A percentile compares a stretch with the other conserved stretches of the same genome.
Conservation (phyloP, 2,113 vertebrate species). For the Tylochromis polylepis region DNA sequence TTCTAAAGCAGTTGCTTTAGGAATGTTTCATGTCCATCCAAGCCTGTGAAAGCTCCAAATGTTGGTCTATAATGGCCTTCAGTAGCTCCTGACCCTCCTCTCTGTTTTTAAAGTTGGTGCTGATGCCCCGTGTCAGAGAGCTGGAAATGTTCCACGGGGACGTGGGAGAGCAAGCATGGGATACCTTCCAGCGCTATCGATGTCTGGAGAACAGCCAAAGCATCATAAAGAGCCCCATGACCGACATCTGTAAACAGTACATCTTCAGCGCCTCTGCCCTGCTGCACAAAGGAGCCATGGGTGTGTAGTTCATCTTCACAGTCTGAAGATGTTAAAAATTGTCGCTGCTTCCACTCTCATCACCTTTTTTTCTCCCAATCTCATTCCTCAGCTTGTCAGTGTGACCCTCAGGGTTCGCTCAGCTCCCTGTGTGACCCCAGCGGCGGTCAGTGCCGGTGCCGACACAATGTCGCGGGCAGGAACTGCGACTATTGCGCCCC, state of each 20-base stretch:
- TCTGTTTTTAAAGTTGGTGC: slow-evolving; percentile 77
- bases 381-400: slow-evolving; percentile 80
- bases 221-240: slow-evolving; percentile 90
- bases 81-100: not conserved
- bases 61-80: not conserved
- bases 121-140: slow-evolving; percentile 88
- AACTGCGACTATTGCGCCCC: slow-evolving; percentile 86
- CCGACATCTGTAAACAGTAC: slow-evolving; percentile 88
- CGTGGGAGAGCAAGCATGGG: slow-evolving; percentile 82
- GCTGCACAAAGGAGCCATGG: slow-evolving; percentile 85
- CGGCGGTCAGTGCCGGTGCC: slow-evolving; percentile 90
- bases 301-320: slow-evolving; percentile 51
- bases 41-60: not conserved
- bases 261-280: slow-evolving; percentile 93
- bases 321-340: not conserved
- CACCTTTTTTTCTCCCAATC: not conserved
- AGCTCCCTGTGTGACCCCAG: slow-evolving; percentile 84
- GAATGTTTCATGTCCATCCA: not conserved
- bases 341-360: not conserved
- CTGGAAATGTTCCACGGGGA: slow-evolving; percentile 87
- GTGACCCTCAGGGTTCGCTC: slow-evolving; percentile 88
- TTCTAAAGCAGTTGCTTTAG: not conserved
- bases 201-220: slow-evolving; percentile 93
- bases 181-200: slow-evolving; percentile 92
- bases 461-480: slow-evolving; percentile 83